A percentile compares a stretch with the other conserved stretches of the same genome.
These are phyloP conservation scores for Anodontia alba DNA, from an alignment of 2,888 invertebrate species.

Conservation along the genomic window DNA sequence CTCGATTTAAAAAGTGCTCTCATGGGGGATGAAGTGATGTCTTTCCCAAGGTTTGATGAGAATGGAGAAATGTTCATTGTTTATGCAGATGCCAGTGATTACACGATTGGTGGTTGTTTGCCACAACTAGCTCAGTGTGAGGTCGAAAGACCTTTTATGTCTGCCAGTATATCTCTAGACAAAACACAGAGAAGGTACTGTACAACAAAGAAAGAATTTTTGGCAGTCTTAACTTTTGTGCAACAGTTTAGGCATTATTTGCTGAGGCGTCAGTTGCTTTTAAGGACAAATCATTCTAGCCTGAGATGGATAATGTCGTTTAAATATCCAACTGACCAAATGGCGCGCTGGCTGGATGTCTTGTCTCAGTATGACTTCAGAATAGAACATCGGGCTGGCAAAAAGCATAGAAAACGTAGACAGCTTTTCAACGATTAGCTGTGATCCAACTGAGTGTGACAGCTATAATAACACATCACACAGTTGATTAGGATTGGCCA, in stretches of 20 bases:
- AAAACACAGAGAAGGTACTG: slow-evolving; percentile 40
- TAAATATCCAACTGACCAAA: not conserved
- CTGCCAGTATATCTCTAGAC: slow-evolving; percentile 39
- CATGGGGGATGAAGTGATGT: slow-evolving; percentile 33
- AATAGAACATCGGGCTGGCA: not conserved
- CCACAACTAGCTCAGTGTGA: slow-evolving; percentile 36
- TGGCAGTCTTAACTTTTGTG: slow-evolving; percentile 42
- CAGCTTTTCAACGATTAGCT: not conserved
- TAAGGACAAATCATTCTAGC: slow-evolving; percentile 32
- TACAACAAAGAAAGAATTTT: slow-evolving; percentile 39
- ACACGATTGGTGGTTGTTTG: slow-evolving; percentile 33
- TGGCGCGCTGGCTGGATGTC: slow-evolving; percentile 33
- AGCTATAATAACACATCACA: slow-evolving; percentile 29
- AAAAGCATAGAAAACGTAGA: not conserved
- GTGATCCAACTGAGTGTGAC: not conserved
- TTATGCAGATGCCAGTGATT: slow-evolving; percentile 43
- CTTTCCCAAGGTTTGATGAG: slow-evolving; percentile 34
- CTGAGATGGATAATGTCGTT: not conserved
- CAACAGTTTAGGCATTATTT: slow-evolving; percentile 37
- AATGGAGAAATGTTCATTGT: slow-evolving; percentile 29
- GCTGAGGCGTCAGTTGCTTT: slow-evolving; percentile 24
- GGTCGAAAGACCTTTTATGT: slow-evolving; percentile 35
- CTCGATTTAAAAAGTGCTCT: slow-evolving; percentile 34
- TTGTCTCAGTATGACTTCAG: slow-evolving; percentile 30
- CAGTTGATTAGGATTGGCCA: too few species aligned